Evolutionary conservation across 2,888 invertebrate species (phyloP).

Genomic region (Andricus quercusramuli): DNA sequence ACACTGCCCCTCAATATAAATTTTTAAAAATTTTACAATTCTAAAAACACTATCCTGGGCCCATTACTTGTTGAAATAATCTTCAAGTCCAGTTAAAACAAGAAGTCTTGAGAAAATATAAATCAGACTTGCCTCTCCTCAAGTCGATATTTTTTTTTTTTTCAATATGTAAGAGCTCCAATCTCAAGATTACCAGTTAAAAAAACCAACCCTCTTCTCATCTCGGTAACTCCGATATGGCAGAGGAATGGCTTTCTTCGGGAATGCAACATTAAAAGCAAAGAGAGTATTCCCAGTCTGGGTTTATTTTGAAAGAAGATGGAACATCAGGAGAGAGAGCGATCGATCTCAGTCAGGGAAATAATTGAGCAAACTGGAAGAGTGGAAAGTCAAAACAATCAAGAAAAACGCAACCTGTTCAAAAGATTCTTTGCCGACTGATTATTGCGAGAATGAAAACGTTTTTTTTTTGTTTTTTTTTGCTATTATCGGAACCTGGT

Average conservation of each 20-base stretch:
- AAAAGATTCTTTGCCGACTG: neutral
- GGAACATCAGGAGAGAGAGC: neutral
- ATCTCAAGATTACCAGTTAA: constrained; percentile 2
- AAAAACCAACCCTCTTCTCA: neutral
- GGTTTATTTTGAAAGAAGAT: constrained; percentile 11
- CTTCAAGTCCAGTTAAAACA: no score
- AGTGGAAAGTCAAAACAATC: neutral
- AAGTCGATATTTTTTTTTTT: constrained; percentile 20
- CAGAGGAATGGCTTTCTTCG: neutral
- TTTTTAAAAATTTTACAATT: neutral
- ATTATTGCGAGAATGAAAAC: neutral
- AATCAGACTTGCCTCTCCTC: neutral
- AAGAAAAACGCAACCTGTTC: neutral
- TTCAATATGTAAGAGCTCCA: neutral
- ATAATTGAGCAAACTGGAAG: constrained; percentile 22
- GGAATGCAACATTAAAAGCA: neutral
- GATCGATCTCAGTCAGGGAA: neutral
- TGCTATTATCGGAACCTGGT: neutral
- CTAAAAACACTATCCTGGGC: neutral
- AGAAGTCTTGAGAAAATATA: neutral
- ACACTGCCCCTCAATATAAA: no score
- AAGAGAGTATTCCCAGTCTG: neutral
- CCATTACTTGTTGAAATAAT: neutral
- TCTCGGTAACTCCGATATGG: neutral
- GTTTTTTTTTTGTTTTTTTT: neutral